Conservation (phyloP, 1,140 invertebrate species). For the Nixonia krombeini region DNA sequence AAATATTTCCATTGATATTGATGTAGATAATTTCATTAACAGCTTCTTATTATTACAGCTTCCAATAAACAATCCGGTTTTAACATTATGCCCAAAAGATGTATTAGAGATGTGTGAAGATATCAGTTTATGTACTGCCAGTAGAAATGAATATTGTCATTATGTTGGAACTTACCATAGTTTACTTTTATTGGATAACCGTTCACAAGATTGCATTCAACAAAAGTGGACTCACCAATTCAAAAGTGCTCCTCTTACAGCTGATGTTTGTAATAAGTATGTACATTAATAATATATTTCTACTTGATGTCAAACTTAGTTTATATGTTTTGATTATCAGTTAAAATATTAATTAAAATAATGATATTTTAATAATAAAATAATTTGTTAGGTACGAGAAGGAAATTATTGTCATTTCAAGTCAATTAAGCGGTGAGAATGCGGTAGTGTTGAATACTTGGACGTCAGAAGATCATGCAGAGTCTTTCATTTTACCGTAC, state of each 20-base stretch:
- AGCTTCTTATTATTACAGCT: conserved; percentile 36
- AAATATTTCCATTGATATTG: neutral
- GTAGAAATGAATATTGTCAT: conserved; percentile 51
- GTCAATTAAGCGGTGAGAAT: conserved; percentile 56
- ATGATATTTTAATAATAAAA: conserved; percentile 3
- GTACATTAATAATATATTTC: too few species aligned
- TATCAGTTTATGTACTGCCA: conserved; percentile 51
- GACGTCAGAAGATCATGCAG: conserved; percentile 47
- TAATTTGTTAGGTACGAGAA: conserved; percentile 47
- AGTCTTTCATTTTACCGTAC: conserved; percentile 58
- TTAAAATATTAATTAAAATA: too few species aligned
- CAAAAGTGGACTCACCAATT: conserved; percentile 70
- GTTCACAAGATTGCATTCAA: conserved; percentile 51
- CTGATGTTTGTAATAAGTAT: conserved; percentile 48
- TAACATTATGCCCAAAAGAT: conserved; percentile 59
- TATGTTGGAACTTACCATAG: conserved; percentile 63
- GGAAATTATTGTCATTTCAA: conserved; percentile 60
- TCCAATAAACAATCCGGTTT: conserved; percentile 40
- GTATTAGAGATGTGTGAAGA: conserved; percentile 59
- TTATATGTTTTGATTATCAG: too few species aligned
- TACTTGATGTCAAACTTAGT: too few species aligned
- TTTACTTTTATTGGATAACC: conserved; percentile 59
- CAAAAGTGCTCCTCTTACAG: conserved; percentile 57
- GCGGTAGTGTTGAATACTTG: conserved; percentile 63
- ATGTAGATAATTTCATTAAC: too few species aligned